Conservation (phyloP, 2,797 vertebrate genomes). For the Megaceryle alcyon region DNA sequence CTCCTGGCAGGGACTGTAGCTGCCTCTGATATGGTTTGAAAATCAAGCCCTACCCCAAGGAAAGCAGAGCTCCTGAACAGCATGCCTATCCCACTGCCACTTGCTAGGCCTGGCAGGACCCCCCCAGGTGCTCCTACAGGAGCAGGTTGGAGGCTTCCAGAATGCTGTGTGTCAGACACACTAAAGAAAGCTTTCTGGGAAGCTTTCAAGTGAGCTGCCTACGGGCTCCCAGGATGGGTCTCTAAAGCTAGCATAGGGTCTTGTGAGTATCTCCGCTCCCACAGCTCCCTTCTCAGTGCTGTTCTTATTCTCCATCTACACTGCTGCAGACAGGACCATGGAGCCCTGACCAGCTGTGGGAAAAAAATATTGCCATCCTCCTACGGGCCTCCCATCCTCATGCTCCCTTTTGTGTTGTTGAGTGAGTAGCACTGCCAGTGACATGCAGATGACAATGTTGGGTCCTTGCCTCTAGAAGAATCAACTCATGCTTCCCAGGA, state of each 20-base stretch:
- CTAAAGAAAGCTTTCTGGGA: neutral
- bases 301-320: neutral
- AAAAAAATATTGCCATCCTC: neutral
- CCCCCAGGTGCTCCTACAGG: neutral
- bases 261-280: neutral
- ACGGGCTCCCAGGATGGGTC: neutral
- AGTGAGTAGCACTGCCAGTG: neutral
- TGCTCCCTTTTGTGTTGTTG: neutral
- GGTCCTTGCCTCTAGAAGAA: neutral
- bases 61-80: neutral
- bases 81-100: neutral
- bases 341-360: accelerated
- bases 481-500: neutral
- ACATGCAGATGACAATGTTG: neutral
- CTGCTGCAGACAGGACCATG: neutral
- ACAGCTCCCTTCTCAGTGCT: neutral
- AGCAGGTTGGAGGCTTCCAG: accelerated
- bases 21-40: neutral
- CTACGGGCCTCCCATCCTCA: accelerated
- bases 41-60: neutral
- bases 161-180: neutral
- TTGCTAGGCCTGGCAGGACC: neutral
- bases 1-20: neutral
- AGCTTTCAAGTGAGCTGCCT: neutral
- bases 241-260: neutral